Evolutionary conservation across 2,797 vertebrate species (phyloP), one percentile per base, ranked within the genome.

Genomic region (Gymnodraco acuticeps): DNA sequence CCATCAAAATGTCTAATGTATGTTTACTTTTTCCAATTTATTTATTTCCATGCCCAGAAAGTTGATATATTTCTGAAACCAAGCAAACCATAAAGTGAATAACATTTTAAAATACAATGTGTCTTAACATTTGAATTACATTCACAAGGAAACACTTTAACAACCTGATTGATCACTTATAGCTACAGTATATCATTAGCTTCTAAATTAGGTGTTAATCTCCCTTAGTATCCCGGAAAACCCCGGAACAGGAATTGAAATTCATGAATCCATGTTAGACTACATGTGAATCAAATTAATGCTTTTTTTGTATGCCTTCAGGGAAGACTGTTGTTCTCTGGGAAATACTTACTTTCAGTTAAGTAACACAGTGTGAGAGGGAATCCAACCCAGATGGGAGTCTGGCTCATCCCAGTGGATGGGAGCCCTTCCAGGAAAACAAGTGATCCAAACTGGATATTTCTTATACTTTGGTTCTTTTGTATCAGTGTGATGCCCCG

Each of bases 311-410:
- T 42, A 62, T 8, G 54, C 41, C 77, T 60, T 73, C 14, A 83
- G 56, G 68, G 64, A 70, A 51, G 73, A 59, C 59, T 38, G 46
- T 33, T 54, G 31, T 27, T 70, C 70, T 86, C 23, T 84, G 77
- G 79, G 85, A 91, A 89, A 85, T 75, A 52, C 83, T 90, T 78
- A 84, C 86, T 84, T 83, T 87, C 53, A 76, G 76, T 88, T 88
- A 90, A 91, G 82, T 88, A 81, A 87, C 82, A 85, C 81, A 78
- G 69, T 80, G 69, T 80, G 75, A 78, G 56, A 55, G 50, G 10
- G 72, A 93, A 94, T 93, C 50, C 84, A 87, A 88, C 70, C 87
- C 93, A 95, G 90, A 95, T 94, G 94, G 64, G 48, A 70, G 48
- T 75, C 80, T 92, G 89, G 82, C 85, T 80, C 43, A n/a, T 61